phyloP scores from a whole-genome alignment of 2,888 invertebrate genomes.

The Bellardia pandia region DNA sequence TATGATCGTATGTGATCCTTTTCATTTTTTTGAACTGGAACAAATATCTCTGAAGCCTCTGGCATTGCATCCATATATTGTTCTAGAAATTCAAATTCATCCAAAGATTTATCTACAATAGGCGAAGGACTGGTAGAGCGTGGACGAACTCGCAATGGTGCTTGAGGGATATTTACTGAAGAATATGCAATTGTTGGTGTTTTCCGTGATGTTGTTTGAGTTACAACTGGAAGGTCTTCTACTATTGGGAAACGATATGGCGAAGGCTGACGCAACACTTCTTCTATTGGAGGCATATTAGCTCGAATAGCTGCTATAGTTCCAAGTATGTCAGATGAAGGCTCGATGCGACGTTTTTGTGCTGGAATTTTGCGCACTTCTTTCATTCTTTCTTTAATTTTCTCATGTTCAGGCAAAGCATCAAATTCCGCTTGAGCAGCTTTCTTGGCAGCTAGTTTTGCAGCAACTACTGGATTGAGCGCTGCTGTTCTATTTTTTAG shows the following conservation, averaged over 20 bases:
- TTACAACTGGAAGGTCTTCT: background rate
- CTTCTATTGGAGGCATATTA: conserved; percentile 35
- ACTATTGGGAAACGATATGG: background rate
- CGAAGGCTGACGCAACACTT: conserved; percentile 2
- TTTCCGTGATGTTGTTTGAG: background rate
- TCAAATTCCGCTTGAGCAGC: conserved; percentile 48
- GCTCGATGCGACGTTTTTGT: conserved; percentile 25
- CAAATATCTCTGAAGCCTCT: background rate
- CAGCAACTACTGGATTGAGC: conserved; percentile 52
- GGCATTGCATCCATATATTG: conserved; percentile 5
- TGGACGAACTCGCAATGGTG: background rate
- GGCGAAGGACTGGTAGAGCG: background rate
- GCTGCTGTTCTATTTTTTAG: conserved; percentile 53
- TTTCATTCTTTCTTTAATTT: conserved; percentile 60
- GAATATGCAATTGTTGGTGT: conserved; percentile 6
- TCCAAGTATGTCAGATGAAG: conserved; percentile 54
- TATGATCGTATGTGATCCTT: conserved; percentile 4
- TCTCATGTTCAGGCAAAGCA: conserved; percentile 45
- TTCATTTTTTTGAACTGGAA: background rate
- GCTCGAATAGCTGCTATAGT: conserved; percentile 55
- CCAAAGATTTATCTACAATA: conserved; percentile 3
- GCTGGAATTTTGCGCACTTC: conserved; percentile 14
- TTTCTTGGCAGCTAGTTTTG: conserved; percentile 23
- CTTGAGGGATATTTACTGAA: background rate
- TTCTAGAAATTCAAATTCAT: conserved; percentile 36